Conservation (phyloP, 2,888 invertebrate genomes). For the Loripinus fragilis region DNA sequence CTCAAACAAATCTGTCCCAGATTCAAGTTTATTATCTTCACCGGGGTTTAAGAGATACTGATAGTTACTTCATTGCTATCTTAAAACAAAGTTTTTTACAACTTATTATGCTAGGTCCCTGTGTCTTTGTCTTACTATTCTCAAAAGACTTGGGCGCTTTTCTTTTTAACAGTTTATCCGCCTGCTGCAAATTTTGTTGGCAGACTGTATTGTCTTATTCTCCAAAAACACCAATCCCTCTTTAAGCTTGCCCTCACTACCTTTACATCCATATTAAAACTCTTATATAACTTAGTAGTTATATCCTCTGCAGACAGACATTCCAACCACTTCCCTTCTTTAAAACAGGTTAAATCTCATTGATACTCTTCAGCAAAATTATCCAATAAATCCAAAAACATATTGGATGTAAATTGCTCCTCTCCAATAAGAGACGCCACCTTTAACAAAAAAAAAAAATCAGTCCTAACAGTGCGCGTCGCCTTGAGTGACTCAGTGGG, state of each 20-base stretch:
- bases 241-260: neutral
- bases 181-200: neutral
- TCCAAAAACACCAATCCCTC: neutral
- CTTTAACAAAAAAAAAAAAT: neutral
- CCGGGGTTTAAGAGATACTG: too few species aligned
- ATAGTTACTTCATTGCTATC: too few species aligned
- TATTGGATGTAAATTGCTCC: neutral
- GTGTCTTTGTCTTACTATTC: too few species aligned
- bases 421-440: neutral
- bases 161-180: too few species aligned
- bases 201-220: neutral
- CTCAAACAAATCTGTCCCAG: too few species aligned
- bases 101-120: too few species aligned
- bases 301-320: neutral
- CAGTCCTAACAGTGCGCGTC: neutral
- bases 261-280: neutral
- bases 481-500: neutral
- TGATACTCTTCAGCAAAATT: neutral
- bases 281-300: neutral
- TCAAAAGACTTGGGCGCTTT: too few species aligned
- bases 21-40: too few species aligned
- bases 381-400: neutral
- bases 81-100: too few species aligned
- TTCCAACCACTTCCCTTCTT: neutral
- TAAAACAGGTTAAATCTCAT: neutral